Base-by-base conservation (phyloP, 2,797 vertebrate species). In the Xenopus petersii region DNA sequence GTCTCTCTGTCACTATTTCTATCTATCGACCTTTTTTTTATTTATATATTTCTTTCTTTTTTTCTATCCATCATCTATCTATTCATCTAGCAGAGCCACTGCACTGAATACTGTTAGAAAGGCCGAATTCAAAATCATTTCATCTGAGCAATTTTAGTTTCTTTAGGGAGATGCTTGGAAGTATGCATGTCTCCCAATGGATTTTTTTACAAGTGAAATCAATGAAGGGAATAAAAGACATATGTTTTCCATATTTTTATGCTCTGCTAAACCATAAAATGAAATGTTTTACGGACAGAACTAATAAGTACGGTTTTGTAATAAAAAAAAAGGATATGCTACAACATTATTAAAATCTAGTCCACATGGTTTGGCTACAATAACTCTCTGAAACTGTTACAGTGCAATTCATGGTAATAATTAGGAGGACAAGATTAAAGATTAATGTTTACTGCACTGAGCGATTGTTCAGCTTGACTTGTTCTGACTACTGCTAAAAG, bases 191-290 rank as follows among this genome's bases (percentile, higher is more conserved):
- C 64, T 70, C 75, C 76, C 76, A 26, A 13, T 15, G 26, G 75
- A 73, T 30, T 51, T 42, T 49, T 2, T n/a, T 64, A 46, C 71
- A 61, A 70, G 54, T 70, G 54, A 54, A 73, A 64, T 24, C 76
- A 69, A 15, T 47, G 42, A 42, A 73, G 71, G 61, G 61, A 7
- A 46, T 54, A 69, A 47, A 65, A 70, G 64, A 72, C 71, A 79
- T 70, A 74, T 79, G 76, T 74, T 79, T 70, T 60, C 71, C 71
- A 74, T 70, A 79, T 79, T 73, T 74, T 70, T 70, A 59, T 79
- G 76, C 76, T 74, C 76, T 64, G 67, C 55, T 74, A 70, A 79
- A 79, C 71, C 75, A 79, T 70, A 49, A 79, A 68, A 74, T 74
- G 51, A 69, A 73, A 74, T 70, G 70, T 70, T 74, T 65, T 74